Conservation (phyloP, 2,797 vertebrate genomes). For the Mormyrus proboscirostris region DNA sequence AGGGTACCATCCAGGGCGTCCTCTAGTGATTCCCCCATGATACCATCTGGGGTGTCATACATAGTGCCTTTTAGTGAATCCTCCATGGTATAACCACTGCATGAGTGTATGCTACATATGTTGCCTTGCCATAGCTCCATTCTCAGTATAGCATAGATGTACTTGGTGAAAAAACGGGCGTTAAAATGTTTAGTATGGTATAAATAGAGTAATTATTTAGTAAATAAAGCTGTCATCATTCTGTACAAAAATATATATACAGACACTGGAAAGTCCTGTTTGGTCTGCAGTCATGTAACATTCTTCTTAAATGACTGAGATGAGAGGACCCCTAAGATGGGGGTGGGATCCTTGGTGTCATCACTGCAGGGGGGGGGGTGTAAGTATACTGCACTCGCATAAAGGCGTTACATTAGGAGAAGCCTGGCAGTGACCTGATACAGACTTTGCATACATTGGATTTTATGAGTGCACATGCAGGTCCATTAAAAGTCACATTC, state of each 20-base stretch:
- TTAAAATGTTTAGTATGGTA: conserved; percentile 7
- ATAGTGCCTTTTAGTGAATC: not conserved
- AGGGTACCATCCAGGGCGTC: not conserved
- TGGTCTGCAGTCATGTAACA: conserved; percentile 24
- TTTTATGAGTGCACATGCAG: conserved; percentile 29
- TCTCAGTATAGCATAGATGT: not conserved
- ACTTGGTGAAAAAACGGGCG: not conserved
- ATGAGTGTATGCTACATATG: conserved; percentile 10
- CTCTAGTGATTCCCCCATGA: not conserved
- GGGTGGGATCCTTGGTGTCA: not conserved
- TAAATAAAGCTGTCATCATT: conserved; percentile 13
- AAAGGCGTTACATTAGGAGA: not conserved
- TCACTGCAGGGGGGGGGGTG: not conserved
- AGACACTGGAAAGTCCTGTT: conserved; percentile 21
- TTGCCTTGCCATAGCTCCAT: not conserved
- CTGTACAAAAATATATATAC: conserved; percentile 3
- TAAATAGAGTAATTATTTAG: conserved; percentile 17
- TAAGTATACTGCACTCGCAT: not conserved
- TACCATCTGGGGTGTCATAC: not conserved
- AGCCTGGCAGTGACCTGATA: conserved; percentile 38
- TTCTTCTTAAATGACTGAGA: conserved; percentile 3
- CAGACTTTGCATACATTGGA: conserved; percentile 48
- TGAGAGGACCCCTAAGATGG: not conserved
- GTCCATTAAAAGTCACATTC: conserved; percentile 34
- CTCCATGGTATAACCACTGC: not conserved